phyloP scores from a whole-genome alignment of 2,113 vertebrate genomes.

The Halichoerus grypus region DNA sequence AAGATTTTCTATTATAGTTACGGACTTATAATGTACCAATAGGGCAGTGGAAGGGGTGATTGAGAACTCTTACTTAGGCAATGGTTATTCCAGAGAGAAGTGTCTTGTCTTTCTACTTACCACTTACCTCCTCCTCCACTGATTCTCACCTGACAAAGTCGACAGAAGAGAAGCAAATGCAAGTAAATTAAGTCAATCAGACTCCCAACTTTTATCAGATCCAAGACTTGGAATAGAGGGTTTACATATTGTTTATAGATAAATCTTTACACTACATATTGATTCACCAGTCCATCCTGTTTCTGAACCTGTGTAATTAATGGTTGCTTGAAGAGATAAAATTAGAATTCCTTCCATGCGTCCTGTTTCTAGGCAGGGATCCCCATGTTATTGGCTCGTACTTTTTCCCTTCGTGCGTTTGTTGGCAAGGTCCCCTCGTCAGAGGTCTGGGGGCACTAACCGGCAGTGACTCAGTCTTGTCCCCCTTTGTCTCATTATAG shows the following conservation, averaged over 20 bases:
- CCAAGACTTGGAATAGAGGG: neutral
- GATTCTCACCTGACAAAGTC: neutral
- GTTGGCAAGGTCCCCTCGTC: neutral
- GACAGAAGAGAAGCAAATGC: neutral
- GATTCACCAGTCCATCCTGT: neutral
- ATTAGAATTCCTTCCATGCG: neutral
- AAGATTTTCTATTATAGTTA: neutral
- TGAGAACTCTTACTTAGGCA: neutral
- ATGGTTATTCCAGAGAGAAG: neutral
- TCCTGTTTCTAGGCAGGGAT: neutral
- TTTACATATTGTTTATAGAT: neutral
- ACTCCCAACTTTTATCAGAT: neutral
- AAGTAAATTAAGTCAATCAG: neutral
- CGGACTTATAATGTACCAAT: neutral
- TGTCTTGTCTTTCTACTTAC: neutral
- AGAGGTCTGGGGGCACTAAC: neutral
- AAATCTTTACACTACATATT: neutral
- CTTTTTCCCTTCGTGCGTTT: neutral
- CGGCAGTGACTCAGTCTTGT: neutral
- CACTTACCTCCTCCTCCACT: neutral
- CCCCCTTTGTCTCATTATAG: neutral
- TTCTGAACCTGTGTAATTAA: neutral
- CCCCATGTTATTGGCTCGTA: neutral
- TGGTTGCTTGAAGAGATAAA: neutral
- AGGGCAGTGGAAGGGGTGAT: neutral